A percentile compares a stretch with the other conserved stretches of the same genome.
Conservation (phyloP, 1,140 invertebrate genomes). For the Drosophila teissieri region DNA sequence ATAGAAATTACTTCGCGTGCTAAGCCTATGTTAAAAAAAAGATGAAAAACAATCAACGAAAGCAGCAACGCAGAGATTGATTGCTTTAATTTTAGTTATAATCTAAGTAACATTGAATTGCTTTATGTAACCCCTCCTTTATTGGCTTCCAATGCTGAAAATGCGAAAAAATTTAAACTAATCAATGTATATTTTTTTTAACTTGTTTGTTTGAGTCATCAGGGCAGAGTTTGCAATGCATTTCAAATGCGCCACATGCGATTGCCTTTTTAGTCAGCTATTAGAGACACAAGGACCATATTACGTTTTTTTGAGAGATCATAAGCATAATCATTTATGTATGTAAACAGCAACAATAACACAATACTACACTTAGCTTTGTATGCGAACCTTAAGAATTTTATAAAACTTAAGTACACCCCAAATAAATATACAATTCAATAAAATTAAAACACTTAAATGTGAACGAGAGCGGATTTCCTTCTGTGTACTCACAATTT, state of each 20-base stretch:
- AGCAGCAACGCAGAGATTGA: slow-evolving; percentile 28
- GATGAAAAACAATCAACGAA: slow-evolving; percentile 16
- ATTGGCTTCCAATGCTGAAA: slow-evolving; percentile 76
- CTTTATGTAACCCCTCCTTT: slow-evolving; percentile 61
- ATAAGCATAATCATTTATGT: slow-evolving; percentile 49
- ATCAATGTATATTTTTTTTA: slow-evolving; percentile 58
- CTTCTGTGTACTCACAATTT: slow-evolving; percentile 34
- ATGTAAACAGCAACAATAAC: slow-evolving; percentile 50
- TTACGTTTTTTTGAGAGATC: slow-evolving; percentile 15
- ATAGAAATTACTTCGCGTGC: slow-evolving; percentile 18
- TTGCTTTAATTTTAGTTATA: slow-evolving; percentile 55
- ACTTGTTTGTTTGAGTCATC: slow-evolving; percentile 42
- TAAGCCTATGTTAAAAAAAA: slow-evolving; percentile 40
- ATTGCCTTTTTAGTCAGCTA: slow-evolving; percentile 52
- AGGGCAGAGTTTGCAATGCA: slow-evolving; percentile 72
- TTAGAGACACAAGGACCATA: slow-evolving; percentile 16
- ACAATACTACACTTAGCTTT: slow-evolving; percentile 57
- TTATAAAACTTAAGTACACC: slow-evolving; percentile 60
- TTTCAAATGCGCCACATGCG: slow-evolving; percentile 69
- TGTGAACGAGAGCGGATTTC: slow-evolving; percentile 23
- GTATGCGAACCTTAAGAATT: slow-evolving; percentile 69
- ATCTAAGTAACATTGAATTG: slow-evolving; percentile 53
- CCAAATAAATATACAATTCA: slow-evolving; percentile 41
- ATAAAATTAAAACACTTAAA: slow-evolving; percentile 48
- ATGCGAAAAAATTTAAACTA: slow-evolving; percentile 59